Evolutionary conservation across 2,797 vertebrate genomes (phyloP).

Genomic region (Gymnocypris eckloni): DNA sequence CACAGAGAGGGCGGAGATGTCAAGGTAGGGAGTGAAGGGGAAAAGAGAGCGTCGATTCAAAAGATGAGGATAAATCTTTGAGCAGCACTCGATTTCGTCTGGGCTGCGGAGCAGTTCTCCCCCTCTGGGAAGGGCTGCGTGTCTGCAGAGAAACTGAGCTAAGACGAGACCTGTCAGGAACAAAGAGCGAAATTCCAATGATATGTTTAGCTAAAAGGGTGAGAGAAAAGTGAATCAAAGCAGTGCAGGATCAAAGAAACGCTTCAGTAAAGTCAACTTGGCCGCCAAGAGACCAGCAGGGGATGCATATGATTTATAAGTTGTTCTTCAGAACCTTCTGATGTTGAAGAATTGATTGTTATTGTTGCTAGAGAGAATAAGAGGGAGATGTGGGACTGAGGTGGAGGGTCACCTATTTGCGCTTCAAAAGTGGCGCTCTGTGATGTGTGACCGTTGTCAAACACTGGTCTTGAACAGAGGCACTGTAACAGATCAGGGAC

Average conservation of each 20-base stretch:
- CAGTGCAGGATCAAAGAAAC: conserved; percentile 82
- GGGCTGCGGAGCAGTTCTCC: conserved; percentile 69
- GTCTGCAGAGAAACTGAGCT: conserved; percentile 82
- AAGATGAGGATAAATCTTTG: conserved; percentile 75
- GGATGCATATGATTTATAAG: conserved; percentile 86
- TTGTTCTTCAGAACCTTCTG: conserved; percentile 76
- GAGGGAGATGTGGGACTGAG: conserved; percentile 53
- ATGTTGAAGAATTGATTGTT: conserved; percentile 80
- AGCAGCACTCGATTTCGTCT: conserved; percentile 79
- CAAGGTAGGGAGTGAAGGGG: conserved; percentile 44
- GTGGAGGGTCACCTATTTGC: conserved; percentile 67
- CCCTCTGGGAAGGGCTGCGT: conserved; percentile 80
- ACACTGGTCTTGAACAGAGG: conserved; percentile 64
- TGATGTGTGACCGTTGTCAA: conserved; percentile 73
- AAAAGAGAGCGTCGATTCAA: conserved; percentile 63
- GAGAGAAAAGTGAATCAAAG: conserved; percentile 87
- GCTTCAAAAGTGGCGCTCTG: conserved; percentile 69
- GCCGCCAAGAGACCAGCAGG: conserved; percentile 86
- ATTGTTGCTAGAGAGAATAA: conserved; percentile 77
- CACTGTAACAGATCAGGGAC: conserved; percentile 64
- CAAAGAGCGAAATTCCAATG: conserved; percentile 86
- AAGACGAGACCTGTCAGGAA: conserved; percentile 87
- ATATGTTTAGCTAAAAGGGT: conserved; percentile 89
- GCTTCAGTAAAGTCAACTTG: conserved; percentile 83
- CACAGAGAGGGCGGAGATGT: conserved; percentile 27